phyloP scores from a whole-genome alignment of 1,140 invertebrate species.

The Drosophila watanabei region DNA sequence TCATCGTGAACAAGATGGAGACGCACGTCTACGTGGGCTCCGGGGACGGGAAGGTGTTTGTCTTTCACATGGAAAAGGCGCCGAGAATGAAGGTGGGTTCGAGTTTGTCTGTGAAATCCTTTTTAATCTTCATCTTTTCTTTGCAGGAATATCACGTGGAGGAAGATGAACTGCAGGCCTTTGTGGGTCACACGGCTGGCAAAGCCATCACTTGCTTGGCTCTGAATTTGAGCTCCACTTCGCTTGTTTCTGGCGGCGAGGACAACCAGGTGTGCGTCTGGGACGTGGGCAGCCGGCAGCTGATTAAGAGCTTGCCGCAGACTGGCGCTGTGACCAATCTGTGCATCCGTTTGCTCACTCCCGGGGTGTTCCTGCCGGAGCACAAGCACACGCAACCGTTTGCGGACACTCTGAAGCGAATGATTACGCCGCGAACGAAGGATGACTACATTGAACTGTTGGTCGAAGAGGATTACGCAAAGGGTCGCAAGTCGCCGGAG shows the following conservation, averaged over 20 bases:
- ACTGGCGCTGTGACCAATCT: constrained; percentile 91
- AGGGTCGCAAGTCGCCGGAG: background rate
- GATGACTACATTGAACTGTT: constrained; percentile 71
- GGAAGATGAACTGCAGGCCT: constrained; percentile 85
- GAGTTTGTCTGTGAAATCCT: background rate
- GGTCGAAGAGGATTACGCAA: constrained; percentile 38
- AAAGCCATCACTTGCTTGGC: constrained; percentile 89
- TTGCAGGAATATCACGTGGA: constrained; percentile 88
- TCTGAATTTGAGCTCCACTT: constrained; percentile 89
- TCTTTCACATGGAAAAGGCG: constrained; percentile 89
- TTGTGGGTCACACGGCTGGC: constrained; percentile 89
- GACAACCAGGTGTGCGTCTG: constrained; percentile 92
- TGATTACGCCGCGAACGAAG: constrained; percentile 60
- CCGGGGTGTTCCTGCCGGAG: constrained; percentile 84
- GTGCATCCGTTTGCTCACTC: constrained; percentile 87
- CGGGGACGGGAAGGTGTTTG: constrained; percentile 89
- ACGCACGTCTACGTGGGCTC: constrained; percentile 91
- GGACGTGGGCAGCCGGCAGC: constrained; percentile 91
- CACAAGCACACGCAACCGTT: constrained; percentile 85
- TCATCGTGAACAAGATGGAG: constrained; percentile 91
- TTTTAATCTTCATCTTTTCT: constrained; percentile 46
- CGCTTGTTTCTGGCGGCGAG: constrained; percentile 91
- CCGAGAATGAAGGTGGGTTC: constrained; percentile 86
- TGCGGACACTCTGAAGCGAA: constrained; percentile 84
- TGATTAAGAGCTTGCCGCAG: constrained; percentile 89